Percentiles rank a stretch among this genome's conserved stretches.
phyloP scores from a whole-genome alignment of 2,888 invertebrate species.

The Criorhina ranunculi region DNA sequence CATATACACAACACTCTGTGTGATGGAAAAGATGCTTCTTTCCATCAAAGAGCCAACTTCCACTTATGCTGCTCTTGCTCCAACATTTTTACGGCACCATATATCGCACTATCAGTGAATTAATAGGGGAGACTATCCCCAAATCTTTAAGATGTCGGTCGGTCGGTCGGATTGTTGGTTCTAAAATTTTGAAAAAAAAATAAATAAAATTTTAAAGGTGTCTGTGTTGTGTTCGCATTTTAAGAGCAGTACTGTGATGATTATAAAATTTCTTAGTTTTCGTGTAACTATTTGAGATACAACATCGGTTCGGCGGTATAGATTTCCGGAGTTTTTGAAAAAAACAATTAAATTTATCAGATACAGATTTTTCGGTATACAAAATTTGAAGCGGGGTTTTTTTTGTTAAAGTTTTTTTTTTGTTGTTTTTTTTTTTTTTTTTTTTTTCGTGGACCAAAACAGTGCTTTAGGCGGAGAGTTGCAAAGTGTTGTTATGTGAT shows the following conservation, averaged over 20 bases:
- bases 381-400: slow-evolving; percentile 42
- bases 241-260: slow-evolving; percentile 23
- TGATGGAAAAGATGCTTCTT: slow-evolving; percentile 63
- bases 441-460: slow-evolving; percentile 5
- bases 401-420: slow-evolving; percentile 20
- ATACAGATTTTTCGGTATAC: slow-evolving; percentile 69
- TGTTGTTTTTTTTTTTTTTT: slow-evolving; percentile 11
- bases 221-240: slow-evolving; percentile 33
- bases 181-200: slow-evolving; percentile 31
- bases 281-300: slow-evolving; percentile 54
- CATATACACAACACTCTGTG: slow-evolving; percentile 53
- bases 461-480: slow-evolving; percentile 18
- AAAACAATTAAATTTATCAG: too few relatives aligned
- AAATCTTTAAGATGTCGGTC: slow-evolving; percentile 70
- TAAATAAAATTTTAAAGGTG: slow-evolving; percentile 5
- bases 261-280: slow-evolving; percentile 43
- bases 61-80: slow-evolving; percentile 65
- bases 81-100: slow-evolving; percentile 55
- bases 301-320: slow-evolving; percentile 43
- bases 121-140: slow-evolving; percentile 73
- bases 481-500: slow-evolving; percentile 1
- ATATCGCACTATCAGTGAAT: slow-evolving; percentile 68
- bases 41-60: slow-evolving; percentile 60
- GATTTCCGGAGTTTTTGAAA: slow-evolving; percentile 25
- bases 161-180: slow-evolving; percentile 60